Conservation (phyloP, 2,888 invertebrate genomes). For the Epinotia demarniana region DNA sequence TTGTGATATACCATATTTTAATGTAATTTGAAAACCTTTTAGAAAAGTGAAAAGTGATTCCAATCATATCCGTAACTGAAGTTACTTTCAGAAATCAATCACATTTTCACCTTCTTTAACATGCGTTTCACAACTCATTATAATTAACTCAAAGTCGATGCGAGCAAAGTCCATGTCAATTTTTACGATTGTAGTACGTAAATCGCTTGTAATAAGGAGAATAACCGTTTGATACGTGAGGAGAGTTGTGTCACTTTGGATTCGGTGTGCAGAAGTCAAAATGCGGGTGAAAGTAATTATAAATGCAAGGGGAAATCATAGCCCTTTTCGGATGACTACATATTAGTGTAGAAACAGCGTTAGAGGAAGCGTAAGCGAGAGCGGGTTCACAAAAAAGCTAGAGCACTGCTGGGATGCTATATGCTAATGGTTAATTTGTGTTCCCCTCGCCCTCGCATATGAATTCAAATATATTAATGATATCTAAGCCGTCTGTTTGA, state of each 20-base stretch:
- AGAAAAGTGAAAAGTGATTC: neutral
- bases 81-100: conserved; percentile 38
- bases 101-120: conserved; percentile 23
- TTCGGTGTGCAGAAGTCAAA: conserved; percentile 21
- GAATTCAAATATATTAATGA: too few relatives aligned
- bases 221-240: neutral
- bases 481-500: too few relatives aligned
- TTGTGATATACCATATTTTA: neutral
- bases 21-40: neutral
- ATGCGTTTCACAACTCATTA: conserved; percentile 32
- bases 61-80: conserved; percentile 7
- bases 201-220: neutral
- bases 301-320: conserved; percentile 57
- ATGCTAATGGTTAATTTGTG: too few relatives aligned
- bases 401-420: too few relatives aligned
- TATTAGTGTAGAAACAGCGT: neutral
- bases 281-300: conserved; percentile 53
- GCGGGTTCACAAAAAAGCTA: neutral
- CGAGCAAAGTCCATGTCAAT: neutral
- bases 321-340: conserved; percentile 51
- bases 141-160: neutral
- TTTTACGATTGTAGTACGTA: neutral
- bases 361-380: conserved; percentile 15
- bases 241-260: neutral
- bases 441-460: too few relatives aligned